Evolutionary conservation across 1,140 invertebrate species (phyloP).

Genomic region (Drosophila neocordata): DNA sequence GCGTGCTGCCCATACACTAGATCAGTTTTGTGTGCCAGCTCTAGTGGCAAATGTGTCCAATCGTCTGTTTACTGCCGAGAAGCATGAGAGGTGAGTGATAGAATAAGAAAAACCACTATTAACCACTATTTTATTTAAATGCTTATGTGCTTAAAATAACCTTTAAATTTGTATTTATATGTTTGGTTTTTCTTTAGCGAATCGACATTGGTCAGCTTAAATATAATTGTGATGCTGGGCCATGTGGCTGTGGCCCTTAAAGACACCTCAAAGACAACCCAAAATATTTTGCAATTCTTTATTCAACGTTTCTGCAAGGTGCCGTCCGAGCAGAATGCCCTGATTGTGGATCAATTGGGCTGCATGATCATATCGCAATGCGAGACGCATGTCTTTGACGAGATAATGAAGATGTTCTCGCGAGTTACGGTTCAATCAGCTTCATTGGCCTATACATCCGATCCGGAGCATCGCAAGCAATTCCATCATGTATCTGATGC

Average conservation of each 20-base stretch:
- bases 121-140: too few species aligned
- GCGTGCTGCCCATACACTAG: constrained; percentile 92
- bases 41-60: constrained; percentile 97
- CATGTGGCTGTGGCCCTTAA: constrained; percentile 97
- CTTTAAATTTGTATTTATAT: too few species aligned
- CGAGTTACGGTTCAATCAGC: constrained; percentile 97
- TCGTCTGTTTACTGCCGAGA: constrained; percentile 94
- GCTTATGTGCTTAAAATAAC: too few species aligned
- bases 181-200: too few species aligned
- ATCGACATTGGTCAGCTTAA: constrained; percentile 95
- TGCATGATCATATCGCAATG: constrained; percentile 98
- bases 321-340: constrained; percentile 92
- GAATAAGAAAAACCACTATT: background rate
- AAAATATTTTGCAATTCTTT: constrained; percentile 98
- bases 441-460: constrained; percentile 92
- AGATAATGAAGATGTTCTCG: constrained; percentile 99
- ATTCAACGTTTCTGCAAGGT: constrained; percentile 97
- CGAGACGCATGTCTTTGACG: constrained; percentile 93
- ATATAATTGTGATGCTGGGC: constrained; percentile 98
- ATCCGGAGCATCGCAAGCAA: constrained; percentile 86
- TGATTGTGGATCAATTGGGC: constrained; percentile 98
- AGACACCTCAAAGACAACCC: constrained; percentile 95
- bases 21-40: constrained; percentile 96
- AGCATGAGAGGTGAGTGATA: constrained; percentile 88
- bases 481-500: constrained; percentile 93